These are phyloP conservation scores for Siphamia tubifer DNA, from an alignment of 2,113 vertebrate genomes.

Conservation along the genomic window DNA sequence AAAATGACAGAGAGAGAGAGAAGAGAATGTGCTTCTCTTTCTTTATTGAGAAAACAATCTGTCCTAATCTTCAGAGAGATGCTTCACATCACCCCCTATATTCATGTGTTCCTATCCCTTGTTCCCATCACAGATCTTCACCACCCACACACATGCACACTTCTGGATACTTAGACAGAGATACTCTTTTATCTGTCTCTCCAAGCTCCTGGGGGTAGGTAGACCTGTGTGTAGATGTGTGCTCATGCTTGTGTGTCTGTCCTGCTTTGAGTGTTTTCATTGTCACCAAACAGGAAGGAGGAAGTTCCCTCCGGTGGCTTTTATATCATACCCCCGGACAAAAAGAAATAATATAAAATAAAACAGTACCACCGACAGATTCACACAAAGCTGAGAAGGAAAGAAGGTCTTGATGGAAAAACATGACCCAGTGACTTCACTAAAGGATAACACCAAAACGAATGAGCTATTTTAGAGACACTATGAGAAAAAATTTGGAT, in stretches of 20 bases:
- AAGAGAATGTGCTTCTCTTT: constrained; percentile 26
- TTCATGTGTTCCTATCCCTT: constrained; percentile 51
- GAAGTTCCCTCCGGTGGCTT: constrained; percentile 58
- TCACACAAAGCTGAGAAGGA: background rate
- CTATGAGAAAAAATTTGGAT: background rate
- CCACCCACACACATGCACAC: constrained; percentile 33
- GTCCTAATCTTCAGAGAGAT: constrained; percentile 59
- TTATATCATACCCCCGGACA: constrained; percentile 17
- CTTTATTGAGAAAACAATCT: constrained; percentile 59
- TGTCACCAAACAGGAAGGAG: constrained; percentile 59
- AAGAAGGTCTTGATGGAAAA: background rate
- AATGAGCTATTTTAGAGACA: background rate
- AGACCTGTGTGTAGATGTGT: background rate
- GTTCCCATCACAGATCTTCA: constrained; percentile 41
- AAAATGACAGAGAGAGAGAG: constrained; percentile 28
- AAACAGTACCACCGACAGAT: constrained; percentile 17
- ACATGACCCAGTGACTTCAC: background rate
- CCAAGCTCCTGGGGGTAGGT: constrained; percentile 22
- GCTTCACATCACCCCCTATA: constrained; percentile 43
- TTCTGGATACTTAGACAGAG: constrained; percentile 58
- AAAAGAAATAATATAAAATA: background rate
- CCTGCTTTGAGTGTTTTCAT: constrained; percentile 47
- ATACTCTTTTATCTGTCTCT: constrained; percentile 55
- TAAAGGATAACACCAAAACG: background rate
- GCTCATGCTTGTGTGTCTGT: background rate